Evolutionary conservation across 2,888 invertebrate genomes (phyloP).

Genomic region (Xiphydria camelus): DNA sequence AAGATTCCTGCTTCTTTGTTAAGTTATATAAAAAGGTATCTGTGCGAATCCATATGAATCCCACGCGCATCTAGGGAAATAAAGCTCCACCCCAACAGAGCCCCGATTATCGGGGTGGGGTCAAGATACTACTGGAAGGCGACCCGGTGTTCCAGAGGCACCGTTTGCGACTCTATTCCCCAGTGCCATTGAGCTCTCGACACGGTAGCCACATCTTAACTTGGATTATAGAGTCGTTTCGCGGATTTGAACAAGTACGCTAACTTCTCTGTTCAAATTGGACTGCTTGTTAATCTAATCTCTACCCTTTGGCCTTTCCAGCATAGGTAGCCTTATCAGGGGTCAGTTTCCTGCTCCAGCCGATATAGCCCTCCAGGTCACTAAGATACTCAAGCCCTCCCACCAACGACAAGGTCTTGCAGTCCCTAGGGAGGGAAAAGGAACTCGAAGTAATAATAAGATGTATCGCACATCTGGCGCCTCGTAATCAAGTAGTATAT

Average conservation of each 20-base stretch:
- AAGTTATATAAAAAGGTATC: no score
- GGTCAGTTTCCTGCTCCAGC: background rate
- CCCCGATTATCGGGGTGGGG: conserved; percentile 3
- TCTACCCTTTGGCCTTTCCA: conserved; percentile 1
- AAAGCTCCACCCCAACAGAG: conserved; percentile 3
- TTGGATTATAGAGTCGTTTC: no score
- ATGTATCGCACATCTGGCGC: no score
- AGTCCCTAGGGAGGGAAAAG: conserved; percentile 1
- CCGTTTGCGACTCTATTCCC: conserved; percentile 8
- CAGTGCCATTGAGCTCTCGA: conserved; percentile 14
- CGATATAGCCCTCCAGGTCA: background rate
- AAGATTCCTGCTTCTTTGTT: no score
- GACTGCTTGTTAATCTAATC: conserved; percentile 4
- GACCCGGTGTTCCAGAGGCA: conserved; percentile 8
- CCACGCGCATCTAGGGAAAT: background rate
- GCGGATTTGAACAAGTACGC: no score
- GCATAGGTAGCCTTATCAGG: conserved; percentile 1
- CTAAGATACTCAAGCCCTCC: conserved; percentile 1
- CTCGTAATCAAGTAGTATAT: no score
- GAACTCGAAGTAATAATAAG: no score
- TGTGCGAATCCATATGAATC: background rate
- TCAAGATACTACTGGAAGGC: conserved; percentile 6
- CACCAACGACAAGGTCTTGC: conserved; percentile 3
- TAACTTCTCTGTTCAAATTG: no score
- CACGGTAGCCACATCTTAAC: conserved; percentile 5